A percentile compares a stretch with the other conserved stretches of the same genome.
Evolutionary conservation across 1,140 invertebrate genomes (phyloP).

Genomic region (Hylaeus volcanicus): DNA sequence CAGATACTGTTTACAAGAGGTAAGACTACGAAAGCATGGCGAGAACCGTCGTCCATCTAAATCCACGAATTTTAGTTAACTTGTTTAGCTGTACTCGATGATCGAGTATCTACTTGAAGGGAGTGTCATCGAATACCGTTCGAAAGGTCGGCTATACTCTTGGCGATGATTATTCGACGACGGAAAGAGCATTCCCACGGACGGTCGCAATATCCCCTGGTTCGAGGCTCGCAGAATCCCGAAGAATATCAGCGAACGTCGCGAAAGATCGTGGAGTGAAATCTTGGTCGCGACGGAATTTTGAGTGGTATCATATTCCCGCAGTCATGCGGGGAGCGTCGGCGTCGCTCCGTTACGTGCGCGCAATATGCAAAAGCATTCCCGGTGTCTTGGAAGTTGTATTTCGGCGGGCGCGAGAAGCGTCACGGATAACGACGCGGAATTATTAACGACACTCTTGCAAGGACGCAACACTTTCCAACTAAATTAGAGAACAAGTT

Average conservation of each 20-base stretch:
- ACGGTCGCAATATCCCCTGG: neutral
- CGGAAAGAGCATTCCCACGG: neutral
- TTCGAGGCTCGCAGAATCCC: neutral
- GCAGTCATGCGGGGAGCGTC: neutral
- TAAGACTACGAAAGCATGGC: too few relatives aligned
- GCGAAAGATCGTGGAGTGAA: slow-evolving; percentile 1
- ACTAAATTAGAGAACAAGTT: slow-evolving; percentile 62
- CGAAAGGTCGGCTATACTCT: neutral
- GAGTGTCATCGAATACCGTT: neutral
- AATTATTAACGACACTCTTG: slow-evolving; percentile 61
- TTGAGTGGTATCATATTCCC: slow-evolving; percentile 12
- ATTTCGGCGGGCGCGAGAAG: slow-evolving; percentile 32
- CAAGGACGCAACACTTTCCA: slow-evolving; percentile 53
- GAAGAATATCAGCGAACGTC: neutral
- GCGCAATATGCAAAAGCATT: slow-evolving; percentile 48
- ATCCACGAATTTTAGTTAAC: too few relatives aligned
- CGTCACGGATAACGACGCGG: slow-evolving; percentile 53
- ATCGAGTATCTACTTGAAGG: too few relatives aligned
- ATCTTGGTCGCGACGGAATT: slow-evolving; percentile 10
- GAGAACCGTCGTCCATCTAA: too few relatives aligned
- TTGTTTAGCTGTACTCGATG: too few relatives aligned
- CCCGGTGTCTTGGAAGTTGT: slow-evolving; percentile 44
- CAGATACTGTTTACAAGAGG: too few relatives aligned
- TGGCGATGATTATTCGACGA: slow-evolving; percentile 15
- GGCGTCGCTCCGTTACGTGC: slow-evolving; percentile 31